Conservation (phyloP, 1,140 invertebrate species). For the Zophobas morio region DNA sequence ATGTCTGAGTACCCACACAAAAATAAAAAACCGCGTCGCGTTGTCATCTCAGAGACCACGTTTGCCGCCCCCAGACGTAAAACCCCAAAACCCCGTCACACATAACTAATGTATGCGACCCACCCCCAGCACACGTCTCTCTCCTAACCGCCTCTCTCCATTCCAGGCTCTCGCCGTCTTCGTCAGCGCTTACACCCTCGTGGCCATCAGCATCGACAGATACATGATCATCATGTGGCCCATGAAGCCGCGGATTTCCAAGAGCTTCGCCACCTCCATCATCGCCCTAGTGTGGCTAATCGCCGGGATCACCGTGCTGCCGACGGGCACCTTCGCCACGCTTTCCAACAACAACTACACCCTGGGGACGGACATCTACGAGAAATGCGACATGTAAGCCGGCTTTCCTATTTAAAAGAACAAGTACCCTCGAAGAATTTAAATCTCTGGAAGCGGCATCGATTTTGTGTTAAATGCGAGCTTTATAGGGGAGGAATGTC, state of each 20-base stretch:
- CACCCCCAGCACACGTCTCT: no score
- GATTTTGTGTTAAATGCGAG: slow-evolving; percentile 26
- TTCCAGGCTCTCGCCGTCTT: slow-evolving; percentile 84
- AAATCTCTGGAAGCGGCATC: slow-evolving; percentile 5
- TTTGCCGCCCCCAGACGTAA: no score
- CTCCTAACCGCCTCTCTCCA: no score
- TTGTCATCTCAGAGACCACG: no score
- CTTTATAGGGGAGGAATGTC: slow-evolving; percentile 6
- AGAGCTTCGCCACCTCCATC: slow-evolving; percentile 76
- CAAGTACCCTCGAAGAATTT: background rate
- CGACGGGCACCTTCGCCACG: slow-evolving; percentile 81
- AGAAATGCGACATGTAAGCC: slow-evolving; percentile 76
- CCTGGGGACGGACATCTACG: slow-evolving; percentile 68
- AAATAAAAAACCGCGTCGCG: no score
- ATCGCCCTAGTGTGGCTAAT: slow-evolving; percentile 85
- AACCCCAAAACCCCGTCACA: no score
- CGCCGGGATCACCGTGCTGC: slow-evolving; percentile 84
- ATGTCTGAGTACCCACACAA: no score
- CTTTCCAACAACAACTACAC: slow-evolving; percentile 70
- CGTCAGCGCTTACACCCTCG: slow-evolving; percentile 87
- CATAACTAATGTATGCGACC: no score
- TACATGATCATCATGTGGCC: slow-evolving; percentile 93
- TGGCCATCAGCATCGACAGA: slow-evolving; percentile 89
- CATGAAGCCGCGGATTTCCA: slow-evolving; percentile 83
- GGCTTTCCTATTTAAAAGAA: background rate